Evolutionary conservation across 2,888 invertebrate genomes (phyloP), one percentile per base, ranked within the genome.

Genomic region (Diplolepis rosae): DNA sequence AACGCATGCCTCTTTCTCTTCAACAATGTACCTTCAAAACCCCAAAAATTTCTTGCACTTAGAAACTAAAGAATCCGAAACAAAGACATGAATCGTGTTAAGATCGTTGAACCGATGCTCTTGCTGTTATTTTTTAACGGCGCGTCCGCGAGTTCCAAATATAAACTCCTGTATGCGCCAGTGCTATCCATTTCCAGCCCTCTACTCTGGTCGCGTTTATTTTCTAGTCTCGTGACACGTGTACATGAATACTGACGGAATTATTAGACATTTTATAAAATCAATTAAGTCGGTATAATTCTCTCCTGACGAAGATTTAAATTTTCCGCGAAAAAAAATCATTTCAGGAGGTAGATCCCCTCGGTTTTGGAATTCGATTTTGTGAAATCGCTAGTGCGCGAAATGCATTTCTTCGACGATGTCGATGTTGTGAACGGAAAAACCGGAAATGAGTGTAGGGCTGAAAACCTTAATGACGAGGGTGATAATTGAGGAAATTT

Each of bases 221-320:
- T 83, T 84, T 81, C 84, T 80, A 81, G 79, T 75, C 77, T 75
- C 79, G 82, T 77, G 79, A 82, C 81, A 83, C 81, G 82, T 81
- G 83, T 76, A 61, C 39, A 35, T 61, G 56, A 32, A 39, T 24
- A 70, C 76, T 61, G 56, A 61, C 56, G 35, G 13, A 61, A 13
- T 61, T 61, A 61, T 61, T 61, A 61, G 32, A 11, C 22, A 15
- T 18, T 54, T 61, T 56, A 13, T 5, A 18, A 35, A 24, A n/a
- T 35, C 13, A n/a, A 61, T 61, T 13, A 24, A 24, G 22, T 2
- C 11, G 2, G 24, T 2, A 5, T 22, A n/a, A 13, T 35, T 35
- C 22, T 32, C 35, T 28, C 50, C 27, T 13, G 15, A 2, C 7
- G 56, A 39, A 1, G 18, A 39, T 61, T 61, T 35, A 24, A 61